Percentiles rank a stretch among this genome's conserved stretches.
Evolutionary conservation across 2,888 invertebrate species (phyloP).

Genomic region (Amphipyra tragopoginis): DNA sequence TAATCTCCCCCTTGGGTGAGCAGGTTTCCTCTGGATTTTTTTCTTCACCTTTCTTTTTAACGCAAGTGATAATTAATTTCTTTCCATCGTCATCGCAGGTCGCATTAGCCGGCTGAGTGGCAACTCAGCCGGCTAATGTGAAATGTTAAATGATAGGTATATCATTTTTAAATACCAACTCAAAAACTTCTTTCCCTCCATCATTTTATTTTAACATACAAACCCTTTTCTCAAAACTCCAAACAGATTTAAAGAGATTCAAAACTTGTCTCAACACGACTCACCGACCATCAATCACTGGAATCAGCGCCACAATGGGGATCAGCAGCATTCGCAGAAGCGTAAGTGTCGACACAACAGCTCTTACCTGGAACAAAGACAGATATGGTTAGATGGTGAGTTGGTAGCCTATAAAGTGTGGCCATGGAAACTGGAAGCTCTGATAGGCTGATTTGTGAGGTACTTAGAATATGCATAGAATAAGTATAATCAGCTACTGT

Average conservation of each 20-base stretch:
- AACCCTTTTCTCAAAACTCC: background rate
- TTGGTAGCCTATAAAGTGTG: slow-evolving; percentile 38
- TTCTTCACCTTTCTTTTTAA: no score
- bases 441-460: slow-evolving; percentile 1
- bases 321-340: slow-evolving; percentile 65
- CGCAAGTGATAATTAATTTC: no score
- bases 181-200: no score
- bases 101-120: no score
- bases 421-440: slow-evolving; percentile 20
- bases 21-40: no score
- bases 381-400: slow-evolving; percentile 49
- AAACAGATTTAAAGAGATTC: slow-evolving; percentile 7
- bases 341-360: slow-evolving; percentile 47
- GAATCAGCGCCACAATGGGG: slow-evolving; percentile 52
- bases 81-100: no score
- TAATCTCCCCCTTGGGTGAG: no score
- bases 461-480: background rate
- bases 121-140: no score
- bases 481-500: no score
- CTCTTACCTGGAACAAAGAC: slow-evolving; percentile 79
- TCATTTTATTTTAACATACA: background rate
- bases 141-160: no score
- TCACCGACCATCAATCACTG: slow-evolving; percentile 59
- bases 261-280: slow-evolving; percentile 32
- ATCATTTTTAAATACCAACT: no score